Percentiles rank a stretch among this genome's conserved stretches.
These are phyloP conservation scores for Bilobella aurantiaca DNA, from an alignment of 1,140 invertebrate genomes.

Conservation along the genomic window DNA sequence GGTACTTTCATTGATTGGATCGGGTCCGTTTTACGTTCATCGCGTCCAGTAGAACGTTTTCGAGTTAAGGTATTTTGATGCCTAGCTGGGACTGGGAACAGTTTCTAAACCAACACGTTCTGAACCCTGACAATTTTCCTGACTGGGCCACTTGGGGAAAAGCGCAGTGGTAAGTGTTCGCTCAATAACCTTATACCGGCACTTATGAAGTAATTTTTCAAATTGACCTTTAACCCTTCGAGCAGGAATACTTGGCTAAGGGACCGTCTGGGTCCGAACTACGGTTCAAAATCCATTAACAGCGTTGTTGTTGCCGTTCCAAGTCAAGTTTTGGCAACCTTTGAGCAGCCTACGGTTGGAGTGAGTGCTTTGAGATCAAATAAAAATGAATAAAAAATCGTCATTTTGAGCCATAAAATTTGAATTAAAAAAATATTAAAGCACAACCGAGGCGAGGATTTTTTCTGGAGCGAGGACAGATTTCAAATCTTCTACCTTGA, in stretches of 20 bases:
- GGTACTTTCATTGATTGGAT: too few species aligned
- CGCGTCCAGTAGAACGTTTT: background rate
- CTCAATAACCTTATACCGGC: background rate
- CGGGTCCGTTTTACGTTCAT: too few species aligned
- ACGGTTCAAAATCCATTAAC: slow-evolving; percentile 10
- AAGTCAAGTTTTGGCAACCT: background rate
- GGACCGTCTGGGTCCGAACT: background rate
- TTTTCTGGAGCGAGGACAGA: slow-evolving; percentile 11
- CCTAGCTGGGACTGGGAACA: slow-evolving; percentile 17
- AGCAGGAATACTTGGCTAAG: slow-evolving; percentile 12
- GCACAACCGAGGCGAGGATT: background rate
- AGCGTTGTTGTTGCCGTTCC: slow-evolving; percentile 12
- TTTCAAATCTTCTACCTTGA: slow-evolving; percentile 4
- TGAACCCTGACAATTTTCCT: slow-evolving; percentile 2
- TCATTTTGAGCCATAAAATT: background rate
- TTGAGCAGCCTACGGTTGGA: background rate
- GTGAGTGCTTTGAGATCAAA: background rate
- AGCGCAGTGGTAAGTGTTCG: slow-evolving; percentile 3
- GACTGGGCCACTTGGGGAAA: slow-evolving; percentile 4
- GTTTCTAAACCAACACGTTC: slow-evolving; percentile 15
- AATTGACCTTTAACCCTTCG: background rate
- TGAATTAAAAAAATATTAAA: too few species aligned
- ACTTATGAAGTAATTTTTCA: background rate
- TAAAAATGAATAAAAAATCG: background rate
- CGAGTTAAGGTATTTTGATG: background rate